These are phyloP conservation scores for Ageneiosus marmoratus DNA, from an alignment of 2,113 vertebrate species.

Conservation along the genomic window DNA sequence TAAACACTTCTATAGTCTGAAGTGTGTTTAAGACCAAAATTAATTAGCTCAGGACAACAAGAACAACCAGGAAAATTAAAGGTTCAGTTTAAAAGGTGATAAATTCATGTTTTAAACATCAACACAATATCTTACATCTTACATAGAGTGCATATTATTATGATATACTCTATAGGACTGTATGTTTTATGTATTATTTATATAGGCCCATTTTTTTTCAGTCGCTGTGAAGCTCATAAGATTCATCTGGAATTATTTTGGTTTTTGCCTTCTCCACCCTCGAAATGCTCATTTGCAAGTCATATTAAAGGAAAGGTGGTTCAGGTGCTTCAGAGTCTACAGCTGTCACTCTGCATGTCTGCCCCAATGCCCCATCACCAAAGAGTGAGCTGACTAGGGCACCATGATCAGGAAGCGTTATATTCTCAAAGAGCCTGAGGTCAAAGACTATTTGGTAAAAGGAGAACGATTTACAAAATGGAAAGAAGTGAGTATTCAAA, in stretches of 20 bases:
- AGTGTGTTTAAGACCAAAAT: not conserved
- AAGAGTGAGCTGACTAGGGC: constrained; percentile 28
- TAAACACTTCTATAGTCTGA: not conserved
- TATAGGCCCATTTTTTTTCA: not conserved
- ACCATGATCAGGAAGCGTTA: constrained; percentile 81
- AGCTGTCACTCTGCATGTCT: constrained; percentile 1
- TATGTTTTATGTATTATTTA: no score
- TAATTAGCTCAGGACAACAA: not conserved
- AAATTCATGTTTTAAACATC: not conserved
- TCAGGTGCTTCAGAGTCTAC: not conserved
- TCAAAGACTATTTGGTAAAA: constrained; percentile 88
- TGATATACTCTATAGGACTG: not conserved
- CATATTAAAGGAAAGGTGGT: constrained; percentile 64
- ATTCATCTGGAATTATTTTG: constrained; percentile 20
- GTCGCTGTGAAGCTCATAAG: not conserved
- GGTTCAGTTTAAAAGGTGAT: not conserved
- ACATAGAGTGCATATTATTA: not conserved
- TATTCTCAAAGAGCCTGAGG: constrained; percentile 75
- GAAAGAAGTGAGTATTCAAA: constrained; percentile 87
- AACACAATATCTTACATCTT: not conserved
- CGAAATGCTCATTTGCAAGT: constrained; percentile 74
- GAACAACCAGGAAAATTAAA: not conserved
- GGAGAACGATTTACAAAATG: constrained; percentile 94
- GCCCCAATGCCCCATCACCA: constrained; percentile 23
- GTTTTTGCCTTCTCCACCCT: constrained; percentile 18